phyloP scores from a whole-genome alignment of 92 coral and sea anemone genomes.

The Phenganax subtilis region DNA sequence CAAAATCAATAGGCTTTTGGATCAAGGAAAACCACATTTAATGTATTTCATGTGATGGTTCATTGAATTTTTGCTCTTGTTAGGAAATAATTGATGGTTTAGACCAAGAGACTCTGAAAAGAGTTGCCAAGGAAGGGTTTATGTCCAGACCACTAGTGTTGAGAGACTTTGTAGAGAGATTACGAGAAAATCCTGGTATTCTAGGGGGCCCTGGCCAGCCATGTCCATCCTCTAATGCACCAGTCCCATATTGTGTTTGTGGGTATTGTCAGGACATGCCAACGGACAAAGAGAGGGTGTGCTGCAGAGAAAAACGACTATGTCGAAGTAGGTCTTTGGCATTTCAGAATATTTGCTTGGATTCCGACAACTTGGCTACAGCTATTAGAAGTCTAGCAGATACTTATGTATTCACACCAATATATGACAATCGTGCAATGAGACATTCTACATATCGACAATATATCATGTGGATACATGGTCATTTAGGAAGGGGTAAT shows the following conservation, averaged over 20 bases:
- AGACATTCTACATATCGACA: constrained; percentile 45
- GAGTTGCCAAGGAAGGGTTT: constrained; percentile 18
- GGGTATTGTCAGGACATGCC: constrained; percentile 13
- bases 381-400: constrained; percentile 45
- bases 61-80: constrained; percentile 1
- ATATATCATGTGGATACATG: constrained; percentile 46
- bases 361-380: constrained; percentile 46
- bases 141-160: constrained; percentile 19
- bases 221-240: background rate
- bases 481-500: constrained; percentile 41
- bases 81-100: constrained; percentile 18
- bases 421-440: constrained; percentile 41
- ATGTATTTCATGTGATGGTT: background rate
- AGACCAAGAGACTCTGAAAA: constrained; percentile 7
- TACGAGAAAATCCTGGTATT: background rate
- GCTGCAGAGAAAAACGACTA: constrained; percentile 35
- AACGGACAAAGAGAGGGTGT: constrained; percentile 6
- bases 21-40: too few relatives aligned
- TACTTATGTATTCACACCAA: constrained; percentile 47
- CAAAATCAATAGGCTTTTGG: too few relatives aligned
- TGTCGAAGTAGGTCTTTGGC: constrained; percentile 21
- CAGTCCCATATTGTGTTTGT: constrained; percentile 15
- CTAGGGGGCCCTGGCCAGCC: background rate
- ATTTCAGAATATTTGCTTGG: constrained; percentile 43
- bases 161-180: background rate